These are phyloP conservation scores for Eumaeus atala DNA, from an alignment of 1,140 invertebrate species.

Conservation along the genomic window DNA sequence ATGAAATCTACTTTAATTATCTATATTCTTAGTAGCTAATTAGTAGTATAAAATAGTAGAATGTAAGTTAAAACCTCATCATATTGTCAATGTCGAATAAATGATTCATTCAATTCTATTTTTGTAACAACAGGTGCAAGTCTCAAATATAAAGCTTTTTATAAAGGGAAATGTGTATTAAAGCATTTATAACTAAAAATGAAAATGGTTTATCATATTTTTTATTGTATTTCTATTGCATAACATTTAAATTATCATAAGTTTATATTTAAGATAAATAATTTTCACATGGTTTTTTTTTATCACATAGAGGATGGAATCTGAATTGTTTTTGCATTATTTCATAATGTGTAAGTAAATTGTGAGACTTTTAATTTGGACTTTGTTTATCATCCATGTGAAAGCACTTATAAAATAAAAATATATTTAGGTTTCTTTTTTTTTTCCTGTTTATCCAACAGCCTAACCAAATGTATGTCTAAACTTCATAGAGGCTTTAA, in stretches of 20 bases:
- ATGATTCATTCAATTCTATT: conserved; percentile 31
- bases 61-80: conserved; percentile 45
- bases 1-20: conserved; percentile 60
- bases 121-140: conserved; percentile 54
- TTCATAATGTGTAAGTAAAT: conserved; percentile 34
- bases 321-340: conserved; percentile 45
- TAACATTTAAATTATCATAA: conserved; percentile 32
- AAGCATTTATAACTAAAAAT: conserved; percentile 20
- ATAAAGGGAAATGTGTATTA: conserved; percentile 9
- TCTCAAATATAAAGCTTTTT: conserved; percentile 49
- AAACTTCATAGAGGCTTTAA: too few species aligned
- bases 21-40: conserved; percentile 43
- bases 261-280: conserved; percentile 33
- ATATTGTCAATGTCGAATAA: conserved; percentile 35
- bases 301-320: conserved; percentile 52
- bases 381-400: conserved; percentile 45
- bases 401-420: conserved; percentile 56
- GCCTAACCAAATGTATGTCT: too few species aligned
- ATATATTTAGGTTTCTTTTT: conserved; percentile 53
- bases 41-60: conserved; percentile 40
- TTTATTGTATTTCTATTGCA: conserved; percentile 24
- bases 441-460: neutral
- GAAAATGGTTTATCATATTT: conserved; percentile 23
- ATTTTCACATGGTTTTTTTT: conserved; percentile 30
- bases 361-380: conserved; percentile 50